A percentile compares a stretch with the other conserved stretches of the same genome.
Evolutionary conservation across 2,888 invertebrate species (phyloP).

Genomic region (Melinopterus prodromus): DNA sequence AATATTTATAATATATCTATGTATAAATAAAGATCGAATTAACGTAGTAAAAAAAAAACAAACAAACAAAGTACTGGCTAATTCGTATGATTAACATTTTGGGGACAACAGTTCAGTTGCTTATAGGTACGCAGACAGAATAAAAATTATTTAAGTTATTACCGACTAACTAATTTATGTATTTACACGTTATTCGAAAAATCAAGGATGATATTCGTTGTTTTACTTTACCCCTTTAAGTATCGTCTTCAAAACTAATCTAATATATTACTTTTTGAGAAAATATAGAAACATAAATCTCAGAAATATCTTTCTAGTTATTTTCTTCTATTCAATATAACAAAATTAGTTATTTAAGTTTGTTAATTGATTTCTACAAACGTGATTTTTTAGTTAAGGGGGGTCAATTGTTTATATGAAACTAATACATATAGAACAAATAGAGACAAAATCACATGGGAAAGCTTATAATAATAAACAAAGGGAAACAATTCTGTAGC

Average conservation of each 20-base stretch:
- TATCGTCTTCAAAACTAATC: neutral
- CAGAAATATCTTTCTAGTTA: neutral
- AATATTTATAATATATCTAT: neutral
- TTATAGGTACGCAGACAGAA: neutral
- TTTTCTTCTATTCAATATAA: neutral
- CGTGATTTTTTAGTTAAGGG: neutral
- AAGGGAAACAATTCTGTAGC: constrained; percentile 54
- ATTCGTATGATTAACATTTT: neutral
- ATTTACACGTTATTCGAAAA: neutral
- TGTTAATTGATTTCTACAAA: neutral
- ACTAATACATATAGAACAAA: neutral
- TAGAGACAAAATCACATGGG: neutral
- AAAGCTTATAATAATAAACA: constrained; percentile 4
- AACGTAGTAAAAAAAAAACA: neutral
- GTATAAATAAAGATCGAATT: constrained; percentile 4
- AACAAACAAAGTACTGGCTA: constrained; percentile 4
- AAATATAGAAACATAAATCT: neutral
- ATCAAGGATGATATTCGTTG: neutral
- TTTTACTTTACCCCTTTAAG: neutral
- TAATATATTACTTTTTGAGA: neutral
- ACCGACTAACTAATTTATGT: neutral
- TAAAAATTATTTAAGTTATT: neutral
- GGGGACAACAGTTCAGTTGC: neutral
- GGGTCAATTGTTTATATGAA: neutral
- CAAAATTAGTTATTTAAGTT: neutral